A percentile compares a stretch with the other conserved stretches of the same genome.
These are phyloP conservation scores for Bufo gargarizans DNA, from an alignment of 2,113 vertebrate genomes.

Conservation along the genomic window DNA sequence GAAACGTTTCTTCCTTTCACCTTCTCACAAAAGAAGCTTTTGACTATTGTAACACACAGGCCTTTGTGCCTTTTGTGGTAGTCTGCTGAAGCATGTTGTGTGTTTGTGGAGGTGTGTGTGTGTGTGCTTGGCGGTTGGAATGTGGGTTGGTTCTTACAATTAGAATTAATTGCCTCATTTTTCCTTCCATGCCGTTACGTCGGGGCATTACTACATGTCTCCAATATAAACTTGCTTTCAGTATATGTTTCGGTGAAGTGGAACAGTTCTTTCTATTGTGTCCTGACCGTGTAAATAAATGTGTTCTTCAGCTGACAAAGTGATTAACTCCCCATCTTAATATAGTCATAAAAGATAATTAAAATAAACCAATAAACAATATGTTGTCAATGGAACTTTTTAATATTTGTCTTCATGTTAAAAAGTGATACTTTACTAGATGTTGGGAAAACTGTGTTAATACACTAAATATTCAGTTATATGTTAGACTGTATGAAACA, in stretches of 20 bases:
- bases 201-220: neutral
- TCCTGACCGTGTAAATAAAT: neutral
- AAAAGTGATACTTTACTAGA: neutral
- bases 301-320: slow-evolving; percentile 13
- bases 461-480: neutral
- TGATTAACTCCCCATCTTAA: neutral
- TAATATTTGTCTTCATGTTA: neutral
- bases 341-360: neutral
- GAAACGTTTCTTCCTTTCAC: slow-evolving; percentile 53
- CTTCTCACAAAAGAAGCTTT: slow-evolving; percentile 58
- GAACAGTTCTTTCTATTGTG: slow-evolving; percentile 15
- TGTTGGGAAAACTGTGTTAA: neutral
- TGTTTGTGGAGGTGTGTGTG: slow-evolving; percentile 58
- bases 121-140: slow-evolving; percentile 53
- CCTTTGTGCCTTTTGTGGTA: slow-evolving; percentile 57
- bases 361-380: neutral
- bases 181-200: slow-evolving; percentile 17
- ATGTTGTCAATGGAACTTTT: neutral
- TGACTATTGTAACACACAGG: slow-evolving; percentile 56
- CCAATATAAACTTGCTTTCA: slow-evolving; percentile 40
- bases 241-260: slow-evolving; percentile 4
- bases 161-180: slow-evolving; percentile 48
- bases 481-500: no score
- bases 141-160: slow-evolving; percentile 52
- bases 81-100: slow-evolving; percentile 57